Evolutionary conservation across 2,888 invertebrate genomes (phyloP).

Genomic region (Malthinus flaveolus): DNA sequence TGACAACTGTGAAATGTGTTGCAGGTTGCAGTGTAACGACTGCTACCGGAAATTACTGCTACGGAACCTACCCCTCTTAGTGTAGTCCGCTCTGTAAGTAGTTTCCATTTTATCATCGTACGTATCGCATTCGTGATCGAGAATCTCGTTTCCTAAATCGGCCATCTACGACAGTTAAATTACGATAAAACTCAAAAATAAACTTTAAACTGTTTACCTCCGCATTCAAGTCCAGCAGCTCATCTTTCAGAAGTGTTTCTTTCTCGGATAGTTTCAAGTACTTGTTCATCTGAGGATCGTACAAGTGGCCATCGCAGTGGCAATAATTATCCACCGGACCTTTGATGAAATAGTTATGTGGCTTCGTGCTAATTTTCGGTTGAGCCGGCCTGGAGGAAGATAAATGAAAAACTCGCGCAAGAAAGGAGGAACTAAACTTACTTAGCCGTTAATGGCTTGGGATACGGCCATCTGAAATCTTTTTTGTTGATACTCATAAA

Average conservation of each 20-base stretch:
- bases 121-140: constrained; percentile 67
- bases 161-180: constrained; percentile 58
- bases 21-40: too few relatives aligned
- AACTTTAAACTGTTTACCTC: constrained; percentile 48
- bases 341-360: constrained; percentile 55
- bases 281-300: constrained; percentile 62
- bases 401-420: background rate
- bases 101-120: constrained; percentile 65
- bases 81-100: constrained; percentile 64
- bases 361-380: constrained; percentile 60
- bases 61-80: constrained; percentile 58
- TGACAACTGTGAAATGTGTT: too few relatives aligned
- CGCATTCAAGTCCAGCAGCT: constrained; percentile 43
- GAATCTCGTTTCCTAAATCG: constrained; percentile 62
- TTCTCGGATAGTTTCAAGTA: constrained; percentile 65
- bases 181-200: background rate
- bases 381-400: constrained; percentile 58
- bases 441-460: constrained; percentile 61
- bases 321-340: constrained; percentile 65
- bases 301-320: constrained; percentile 66
- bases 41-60: too few relatives aligned
- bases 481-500: constrained; percentile 57
- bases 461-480: constrained; percentile 65
- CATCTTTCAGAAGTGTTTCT: constrained; percentile 61
- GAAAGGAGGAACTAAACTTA: constrained; percentile 39